Evolutionary conservation across 2,797 vertebrate genomes (phyloP).

Genomic region (Peromyscus aztecus): DNA sequence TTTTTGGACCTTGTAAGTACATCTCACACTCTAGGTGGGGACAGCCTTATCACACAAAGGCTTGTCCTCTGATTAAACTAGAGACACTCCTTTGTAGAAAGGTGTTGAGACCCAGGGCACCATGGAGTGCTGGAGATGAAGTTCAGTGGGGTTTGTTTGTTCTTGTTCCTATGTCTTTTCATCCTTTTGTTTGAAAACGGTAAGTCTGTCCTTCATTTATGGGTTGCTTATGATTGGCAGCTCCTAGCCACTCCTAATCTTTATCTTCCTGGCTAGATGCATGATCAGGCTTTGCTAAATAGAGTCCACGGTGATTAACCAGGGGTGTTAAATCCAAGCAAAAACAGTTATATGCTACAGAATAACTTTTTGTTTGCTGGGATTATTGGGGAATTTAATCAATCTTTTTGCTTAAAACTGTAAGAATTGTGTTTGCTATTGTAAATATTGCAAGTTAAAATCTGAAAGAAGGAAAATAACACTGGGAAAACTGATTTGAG

Average conservation of each 20-base stretch:
- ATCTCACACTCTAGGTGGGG: not conserved
- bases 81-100: not conserved
- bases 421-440: not conserved
- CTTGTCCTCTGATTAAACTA: not conserved
- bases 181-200: not conserved
- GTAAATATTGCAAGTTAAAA: not conserved
- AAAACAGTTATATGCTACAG: not conserved
- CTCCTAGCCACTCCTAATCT: fast-evolving
- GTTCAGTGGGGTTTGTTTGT: not conserved
- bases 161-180: not conserved
- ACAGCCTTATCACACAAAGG: not conserved
- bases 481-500: not conserved
- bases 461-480: not conserved
- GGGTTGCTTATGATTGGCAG: not conserved
- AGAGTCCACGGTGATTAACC: not conserved
- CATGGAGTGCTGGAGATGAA: not conserved
- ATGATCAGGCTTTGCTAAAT: not conserved
- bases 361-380: not conserved
- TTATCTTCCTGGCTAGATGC: not conserved
- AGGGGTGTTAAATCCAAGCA: not conserved
- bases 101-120: not conserved
- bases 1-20: not conserved
- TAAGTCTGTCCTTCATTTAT: not conserved
- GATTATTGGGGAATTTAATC: not conserved
- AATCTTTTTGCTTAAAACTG: not conserved